A percentile compares a stretch with the other conserved stretches of the same genome.
Evolutionary conservation across 2,888 invertebrate species (phyloP).

Genomic region (Leucozona laternaria): DNA sequence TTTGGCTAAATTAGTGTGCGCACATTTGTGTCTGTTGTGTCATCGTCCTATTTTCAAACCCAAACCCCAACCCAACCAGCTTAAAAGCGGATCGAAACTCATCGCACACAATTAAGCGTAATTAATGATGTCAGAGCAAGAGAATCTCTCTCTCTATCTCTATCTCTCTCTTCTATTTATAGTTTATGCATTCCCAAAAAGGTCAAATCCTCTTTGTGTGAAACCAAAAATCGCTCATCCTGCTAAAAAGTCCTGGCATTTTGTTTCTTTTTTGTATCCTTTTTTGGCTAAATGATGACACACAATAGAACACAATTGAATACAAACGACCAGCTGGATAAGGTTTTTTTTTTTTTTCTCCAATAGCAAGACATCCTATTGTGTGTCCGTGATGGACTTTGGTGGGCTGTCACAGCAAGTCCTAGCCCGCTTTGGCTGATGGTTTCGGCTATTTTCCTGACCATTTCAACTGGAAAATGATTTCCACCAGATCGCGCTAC

Average conservation of each 20-base stretch:
- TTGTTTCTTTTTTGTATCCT: slow-evolving; percentile 23
- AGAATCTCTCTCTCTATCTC: too few species aligned
- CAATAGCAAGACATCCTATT: slow-evolving; percentile 22
- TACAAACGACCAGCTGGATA: slow-evolving; percentile 32
- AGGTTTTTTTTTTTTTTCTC: not conserved
- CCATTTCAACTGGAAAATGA: slow-evolving; percentile 67
- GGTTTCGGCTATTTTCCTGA: slow-evolving; percentile 29
- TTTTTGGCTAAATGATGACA: slow-evolving; percentile 37
- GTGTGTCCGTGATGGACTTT: slow-evolving; percentile 17
- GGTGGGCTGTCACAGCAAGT: slow-evolving; percentile 43
- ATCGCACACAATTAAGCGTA: slow-evolving; percentile 66
- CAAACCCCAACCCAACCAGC: not conserved
- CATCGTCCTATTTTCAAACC: not conserved
- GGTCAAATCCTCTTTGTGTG: slow-evolving; percentile 50
- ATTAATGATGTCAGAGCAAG: slow-evolving; percentile 61
- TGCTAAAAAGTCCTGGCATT: slow-evolving; percentile 18
- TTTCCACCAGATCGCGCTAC: slow-evolving; percentile 56
- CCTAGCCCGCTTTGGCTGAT: not conserved
- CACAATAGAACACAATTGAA: slow-evolving; percentile 55
- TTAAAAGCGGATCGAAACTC: slow-evolving; percentile 56
- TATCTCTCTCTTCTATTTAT: too few species aligned
- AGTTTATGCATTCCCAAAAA: slow-evolving; percentile 14
- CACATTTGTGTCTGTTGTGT: not conserved
- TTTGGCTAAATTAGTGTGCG: slow-evolving; percentile 50
- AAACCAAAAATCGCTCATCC: slow-evolving; percentile 27